Evolutionary conservation across 2,113 vertebrate genomes (phyloP).

Genomic region (Ctenodactylus gundi): DNA sequence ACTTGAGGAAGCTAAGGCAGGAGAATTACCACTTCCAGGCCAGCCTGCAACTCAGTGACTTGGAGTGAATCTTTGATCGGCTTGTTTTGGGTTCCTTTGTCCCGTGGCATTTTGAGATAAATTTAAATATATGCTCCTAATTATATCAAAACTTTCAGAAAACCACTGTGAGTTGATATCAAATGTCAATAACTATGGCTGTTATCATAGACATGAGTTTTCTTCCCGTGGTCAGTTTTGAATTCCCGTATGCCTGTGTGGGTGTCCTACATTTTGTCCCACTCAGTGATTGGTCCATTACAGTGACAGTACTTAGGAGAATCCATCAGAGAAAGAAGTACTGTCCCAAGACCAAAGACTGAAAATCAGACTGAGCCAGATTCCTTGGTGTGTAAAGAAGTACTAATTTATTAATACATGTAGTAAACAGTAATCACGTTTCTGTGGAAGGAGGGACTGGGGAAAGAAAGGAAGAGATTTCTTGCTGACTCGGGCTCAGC

Average conservation of each 20-base stretch:
- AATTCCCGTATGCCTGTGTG: neutral
- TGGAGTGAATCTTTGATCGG: neutral
- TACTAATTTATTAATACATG: neutral
- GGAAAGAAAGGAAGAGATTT: neutral
- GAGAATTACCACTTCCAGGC: no score
- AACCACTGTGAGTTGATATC: neutral
- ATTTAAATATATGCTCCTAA: neutral
- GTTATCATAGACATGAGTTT: neutral
- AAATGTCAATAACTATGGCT: neutral
- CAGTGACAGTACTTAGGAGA: neutral
- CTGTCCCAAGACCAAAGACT: neutral
- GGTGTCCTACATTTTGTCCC: neutral
- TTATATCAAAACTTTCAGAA: neutral
- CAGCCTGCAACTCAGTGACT: neutral
- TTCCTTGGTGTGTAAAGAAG: neutral
- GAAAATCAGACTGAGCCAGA: neutral
- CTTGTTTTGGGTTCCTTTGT: neutral
- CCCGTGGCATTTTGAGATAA: slow-evolving; percentile 10
- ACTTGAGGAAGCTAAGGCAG: no score
- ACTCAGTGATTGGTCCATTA: neutral
- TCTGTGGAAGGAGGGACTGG: neutral
- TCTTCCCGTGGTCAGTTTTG: neutral
- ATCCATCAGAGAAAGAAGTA: neutral
- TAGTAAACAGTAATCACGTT: neutral
- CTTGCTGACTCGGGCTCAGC: neutral